phyloP scores from a whole-genome alignment of 2,888 invertebrate species.

The Physocephala rufipes region DNA sequence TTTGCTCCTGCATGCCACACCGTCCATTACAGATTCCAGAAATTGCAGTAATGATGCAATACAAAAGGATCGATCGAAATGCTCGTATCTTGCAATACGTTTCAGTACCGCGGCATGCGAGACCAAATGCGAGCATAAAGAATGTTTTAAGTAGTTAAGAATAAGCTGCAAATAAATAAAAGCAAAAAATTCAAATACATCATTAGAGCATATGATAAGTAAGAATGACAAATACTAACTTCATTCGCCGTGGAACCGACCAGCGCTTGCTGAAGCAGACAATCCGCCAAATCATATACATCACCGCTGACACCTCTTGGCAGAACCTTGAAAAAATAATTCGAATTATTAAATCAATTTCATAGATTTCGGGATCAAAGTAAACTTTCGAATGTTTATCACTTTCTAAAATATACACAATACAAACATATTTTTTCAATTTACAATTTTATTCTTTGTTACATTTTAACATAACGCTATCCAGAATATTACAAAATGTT shows the following conservation, averaged over 20 bases:
- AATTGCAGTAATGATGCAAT: slow-evolving; percentile 87
- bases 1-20: slow-evolving; percentile 76
- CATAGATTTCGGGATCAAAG: slow-evolving; percentile 20
- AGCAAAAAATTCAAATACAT: background rate
- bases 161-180: slow-evolving; percentile 71
- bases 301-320: slow-evolving; percentile 93
- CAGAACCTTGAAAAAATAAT: slow-evolving; percentile 68
- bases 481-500: slow-evolving; percentile 46
- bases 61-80: slow-evolving; percentile 88
- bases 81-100: slow-evolving; percentile 88
- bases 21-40: slow-evolving; percentile 75
- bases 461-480: slow-evolving; percentile 37
- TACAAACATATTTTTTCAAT: slow-evolving; percentile 34
- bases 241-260: slow-evolving; percentile 91
- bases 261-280: slow-evolving; percentile 91
- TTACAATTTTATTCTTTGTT: slow-evolving; percentile 22
- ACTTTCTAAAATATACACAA: slow-evolving; percentile 5
- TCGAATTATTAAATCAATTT: slow-evolving; percentile 21
- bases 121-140: slow-evolving; percentile 87
- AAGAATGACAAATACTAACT: slow-evolving; percentile 47
- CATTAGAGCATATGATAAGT: background rate
- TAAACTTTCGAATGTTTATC: slow-evolving; percentile 23
- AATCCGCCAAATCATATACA: slow-evolving; percentile 91
- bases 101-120: slow-evolving; percentile 90
- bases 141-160: slow-evolving; percentile 91